Conservation (phyloP, 2,797 vertebrate genomes). For the Nannoperca obscura region DNA sequence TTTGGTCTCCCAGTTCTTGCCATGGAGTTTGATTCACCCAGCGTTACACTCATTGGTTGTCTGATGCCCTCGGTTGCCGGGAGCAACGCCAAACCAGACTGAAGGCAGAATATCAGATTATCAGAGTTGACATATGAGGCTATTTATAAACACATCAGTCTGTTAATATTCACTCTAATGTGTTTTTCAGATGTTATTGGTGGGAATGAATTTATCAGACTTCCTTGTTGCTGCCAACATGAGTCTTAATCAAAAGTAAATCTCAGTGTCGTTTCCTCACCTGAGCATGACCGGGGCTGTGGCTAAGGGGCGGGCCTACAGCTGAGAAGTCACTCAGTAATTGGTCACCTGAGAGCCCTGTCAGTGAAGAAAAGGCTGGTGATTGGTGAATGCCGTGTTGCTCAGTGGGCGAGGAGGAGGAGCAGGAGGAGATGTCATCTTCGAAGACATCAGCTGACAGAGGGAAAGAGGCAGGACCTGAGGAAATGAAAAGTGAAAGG, state of each 20-base stretch:
- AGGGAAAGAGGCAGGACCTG: constrained; percentile 77
- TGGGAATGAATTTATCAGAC: constrained; percentile 16
- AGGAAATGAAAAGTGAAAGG: constrained; percentile 49
- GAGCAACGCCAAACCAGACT: constrained; percentile 84
- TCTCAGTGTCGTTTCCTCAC: constrained; percentile 58
- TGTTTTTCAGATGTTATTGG: constrained; percentile 27
- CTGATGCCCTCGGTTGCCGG: constrained; percentile 85
- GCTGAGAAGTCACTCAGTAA: constrained; percentile 84
- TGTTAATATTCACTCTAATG: constrained; percentile 40
- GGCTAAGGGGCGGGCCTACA: constrained; percentile 69
- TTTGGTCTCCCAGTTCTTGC: constrained; percentile 84
- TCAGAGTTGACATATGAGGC: constrained; percentile 42
- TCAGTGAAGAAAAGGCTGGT: constrained; percentile 76
- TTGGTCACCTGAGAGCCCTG: constrained; percentile 82
- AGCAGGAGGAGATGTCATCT: constrained; percentile 87
- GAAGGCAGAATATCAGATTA: constrained; percentile 57
- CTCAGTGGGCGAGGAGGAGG: constrained; percentile 82
- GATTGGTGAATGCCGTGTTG: constrained; percentile 79
- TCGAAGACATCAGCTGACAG: constrained; percentile 86
- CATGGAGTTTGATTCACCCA: constrained; percentile 79
- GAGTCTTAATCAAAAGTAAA: background rate
- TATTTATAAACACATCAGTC: constrained; percentile 45
- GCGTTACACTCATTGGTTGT: constrained; percentile 78
- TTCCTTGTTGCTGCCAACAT: constrained; percentile 2
- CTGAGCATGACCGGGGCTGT: constrained; percentile 78